phyloP scores from a whole-genome alignment of 2,797 vertebrate species.

The Leuciscus waleckii region DNA sequence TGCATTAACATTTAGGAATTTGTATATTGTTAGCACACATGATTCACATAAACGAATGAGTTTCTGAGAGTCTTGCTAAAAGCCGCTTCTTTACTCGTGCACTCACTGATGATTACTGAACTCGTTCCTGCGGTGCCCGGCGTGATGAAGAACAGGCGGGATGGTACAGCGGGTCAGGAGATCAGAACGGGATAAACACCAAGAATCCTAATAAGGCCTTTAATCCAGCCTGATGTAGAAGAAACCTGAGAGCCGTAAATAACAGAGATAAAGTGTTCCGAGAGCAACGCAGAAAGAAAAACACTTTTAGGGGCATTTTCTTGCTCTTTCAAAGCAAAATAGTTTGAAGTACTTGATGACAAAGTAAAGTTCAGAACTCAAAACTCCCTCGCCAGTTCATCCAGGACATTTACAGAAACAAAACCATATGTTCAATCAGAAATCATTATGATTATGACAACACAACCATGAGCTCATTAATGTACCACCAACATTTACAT shows the following conservation, averaged over 20 bases:
- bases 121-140: neutral
- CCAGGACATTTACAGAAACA: neutral
- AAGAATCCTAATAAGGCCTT: constrained; percentile 11
- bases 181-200: constrained; percentile 24
- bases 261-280: neutral
- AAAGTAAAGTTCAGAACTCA: neutral
- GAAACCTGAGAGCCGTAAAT: constrained; percentile 13
- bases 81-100: neutral
- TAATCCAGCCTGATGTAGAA: constrained; percentile 46
- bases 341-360: neutral
- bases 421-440: neutral
- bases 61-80: neutral
- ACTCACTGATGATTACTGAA: neutral
- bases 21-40: neutral
- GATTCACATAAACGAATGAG: neutral
- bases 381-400: neutral
- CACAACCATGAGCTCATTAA: neutral
- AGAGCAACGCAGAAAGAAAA: neutral
- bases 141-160: constrained; percentile 25
- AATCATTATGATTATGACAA: neutral
- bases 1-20: neutral
- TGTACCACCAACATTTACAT: neutral
- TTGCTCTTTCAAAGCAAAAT: neutral
- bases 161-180: constrained; percentile 25
- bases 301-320: neutral